A percentile compares a stretch with the other conserved stretches of the same genome.
Evolutionary conservation across 2,113 vertebrate genomes (phyloP).

Genomic region (Zeus faber): DNA sequence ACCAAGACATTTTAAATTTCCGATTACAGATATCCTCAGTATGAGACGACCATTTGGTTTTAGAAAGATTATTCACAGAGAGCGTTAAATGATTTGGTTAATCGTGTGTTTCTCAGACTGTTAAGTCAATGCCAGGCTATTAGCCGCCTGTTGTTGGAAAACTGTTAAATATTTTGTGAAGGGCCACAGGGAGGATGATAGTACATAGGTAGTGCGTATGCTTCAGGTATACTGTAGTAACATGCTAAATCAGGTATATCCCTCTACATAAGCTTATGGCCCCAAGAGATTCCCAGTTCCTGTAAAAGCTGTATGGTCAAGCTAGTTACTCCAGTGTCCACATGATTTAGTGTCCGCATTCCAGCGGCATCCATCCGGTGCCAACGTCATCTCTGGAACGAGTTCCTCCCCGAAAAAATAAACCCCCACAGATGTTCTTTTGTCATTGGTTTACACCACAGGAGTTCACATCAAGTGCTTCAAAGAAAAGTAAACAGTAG

Average conservation of each 20-base stretch:
- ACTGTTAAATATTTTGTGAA: conserved; percentile 65
- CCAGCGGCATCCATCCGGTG: conserved; percentile 37
- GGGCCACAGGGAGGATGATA: conserved; percentile 33
- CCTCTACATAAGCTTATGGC: conserved; percentile 68
- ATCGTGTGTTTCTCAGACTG: conserved; percentile 34
- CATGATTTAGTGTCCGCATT: conserved; percentile 25
- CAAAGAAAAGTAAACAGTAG: conserved; percentile 44
- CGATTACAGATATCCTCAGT: conserved; percentile 33
- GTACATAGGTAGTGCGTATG: conserved; percentile 67
- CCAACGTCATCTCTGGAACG: conserved; percentile 39
- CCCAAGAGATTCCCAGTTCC: conserved; percentile 53
- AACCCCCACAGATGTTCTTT: conserved; percentile 27
- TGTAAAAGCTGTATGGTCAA: conserved; percentile 42
- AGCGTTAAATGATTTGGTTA: conserved; percentile 34
- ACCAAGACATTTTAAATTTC: conserved; percentile 38
- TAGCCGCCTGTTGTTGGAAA: conserved; percentile 56
- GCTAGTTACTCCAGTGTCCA: conserved; percentile 50
- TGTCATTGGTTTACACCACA: conserved; percentile 44
- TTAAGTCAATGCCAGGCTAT: conserved; percentile 35
- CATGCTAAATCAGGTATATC: conserved; percentile 71
- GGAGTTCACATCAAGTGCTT: conserved; percentile 65
- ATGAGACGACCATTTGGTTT: conserved; percentile 23
- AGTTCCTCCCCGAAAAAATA: conserved; percentile 45
- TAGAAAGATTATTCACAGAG: conserved; percentile 44
- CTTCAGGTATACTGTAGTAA: conserved; percentile 69